These are phyloP conservation scores for Rynchops niger DNA, from an alignment of 2,113 vertebrate genomes.

Conservation along the genomic window DNA sequence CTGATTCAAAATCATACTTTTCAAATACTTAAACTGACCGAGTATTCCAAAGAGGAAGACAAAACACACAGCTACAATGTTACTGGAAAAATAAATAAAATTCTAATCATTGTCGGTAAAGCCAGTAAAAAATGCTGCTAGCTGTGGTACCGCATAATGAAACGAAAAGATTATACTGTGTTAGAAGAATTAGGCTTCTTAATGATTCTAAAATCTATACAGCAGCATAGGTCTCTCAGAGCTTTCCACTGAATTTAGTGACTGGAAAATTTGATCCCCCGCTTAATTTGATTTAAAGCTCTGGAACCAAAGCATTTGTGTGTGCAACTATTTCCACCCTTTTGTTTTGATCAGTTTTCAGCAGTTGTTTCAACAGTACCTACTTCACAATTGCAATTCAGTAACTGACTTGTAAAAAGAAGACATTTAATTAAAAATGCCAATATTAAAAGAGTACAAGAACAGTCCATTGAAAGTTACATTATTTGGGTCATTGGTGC, in stretches of 20 bases:
- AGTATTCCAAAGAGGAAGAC: neutral
- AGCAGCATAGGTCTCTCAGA: neutral
- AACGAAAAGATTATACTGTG: slow-evolving; percentile 11
- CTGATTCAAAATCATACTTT: neutral
- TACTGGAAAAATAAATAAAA: neutral
- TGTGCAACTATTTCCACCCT: neutral
- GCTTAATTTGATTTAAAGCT: slow-evolving; percentile 58
- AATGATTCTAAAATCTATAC: slow-evolving; percentile 54
- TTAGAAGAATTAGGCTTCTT: slow-evolving; percentile 31
- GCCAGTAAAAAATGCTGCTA: neutral
- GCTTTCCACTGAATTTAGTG: slow-evolving; percentile 39
- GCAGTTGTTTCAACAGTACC: neutral
- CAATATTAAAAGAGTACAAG: slow-evolving; percentile 26
- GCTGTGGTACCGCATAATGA: neutral
- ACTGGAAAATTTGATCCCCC: slow-evolving; percentile 39
- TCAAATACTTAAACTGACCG: neutral
- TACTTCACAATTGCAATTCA: neutral
- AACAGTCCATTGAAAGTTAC: neutral
- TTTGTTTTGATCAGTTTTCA: slow-evolving; percentile 54
- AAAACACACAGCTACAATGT: neutral
- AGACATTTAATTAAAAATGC: slow-evolving; percentile 59
- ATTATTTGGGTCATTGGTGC: slow-evolving; percentile 33
- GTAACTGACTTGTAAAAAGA: slow-evolving; percentile 5
- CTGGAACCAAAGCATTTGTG: slow-evolving; percentile 36
- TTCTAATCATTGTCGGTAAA: neutral